Conservation (phyloP, 2,797 vertebrate genomes). For the Parotocinclus haroldoi region DNA sequence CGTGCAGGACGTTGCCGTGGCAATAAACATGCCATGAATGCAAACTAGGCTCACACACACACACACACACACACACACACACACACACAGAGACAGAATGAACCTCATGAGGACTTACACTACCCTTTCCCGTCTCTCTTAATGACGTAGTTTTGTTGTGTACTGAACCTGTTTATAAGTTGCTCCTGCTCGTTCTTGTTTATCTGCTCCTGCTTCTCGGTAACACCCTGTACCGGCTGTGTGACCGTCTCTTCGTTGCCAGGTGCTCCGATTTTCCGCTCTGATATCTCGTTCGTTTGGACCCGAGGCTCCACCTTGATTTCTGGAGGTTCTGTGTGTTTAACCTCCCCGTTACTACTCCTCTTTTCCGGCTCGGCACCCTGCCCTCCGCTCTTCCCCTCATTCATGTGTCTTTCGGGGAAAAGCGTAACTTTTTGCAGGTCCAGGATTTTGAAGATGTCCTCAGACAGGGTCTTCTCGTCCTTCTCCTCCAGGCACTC, state of each 20-base stretch:
- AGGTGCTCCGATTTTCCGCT: constrained; percentile 17
- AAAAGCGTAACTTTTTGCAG: constrained; percentile 61
- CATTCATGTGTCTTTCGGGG: constrained; percentile 23
- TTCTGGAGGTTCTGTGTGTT: constrained; percentile 37
- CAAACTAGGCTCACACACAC: no score
- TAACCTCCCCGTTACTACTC: constrained; percentile 50
- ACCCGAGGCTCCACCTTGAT: constrained; percentile 21
- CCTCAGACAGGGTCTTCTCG: constrained; percentile 83
- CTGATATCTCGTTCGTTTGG: constrained; percentile 6
- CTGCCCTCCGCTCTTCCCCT: constrained; percentile 39
- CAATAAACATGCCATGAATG: no score
- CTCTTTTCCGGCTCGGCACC: constrained; percentile 21
- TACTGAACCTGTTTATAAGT: constrained; percentile 73
- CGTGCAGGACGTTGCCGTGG: no score
- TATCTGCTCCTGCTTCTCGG: constrained; percentile 43
- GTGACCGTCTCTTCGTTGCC: constrained; percentile 19
- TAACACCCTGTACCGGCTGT: constrained; percentile 37
- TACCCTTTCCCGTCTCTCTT: no score
- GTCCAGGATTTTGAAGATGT: constrained; percentile 79
- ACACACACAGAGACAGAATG: no score
- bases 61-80: no score
- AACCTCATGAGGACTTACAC: no score
- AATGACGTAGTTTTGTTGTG: no score
- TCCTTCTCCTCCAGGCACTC: constrained; percentile 64
- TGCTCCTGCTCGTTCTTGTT: constrained; percentile 54